Conservation (phyloP, 2,888 invertebrate genomes). For the Agrilus biguttatus region DNA sequence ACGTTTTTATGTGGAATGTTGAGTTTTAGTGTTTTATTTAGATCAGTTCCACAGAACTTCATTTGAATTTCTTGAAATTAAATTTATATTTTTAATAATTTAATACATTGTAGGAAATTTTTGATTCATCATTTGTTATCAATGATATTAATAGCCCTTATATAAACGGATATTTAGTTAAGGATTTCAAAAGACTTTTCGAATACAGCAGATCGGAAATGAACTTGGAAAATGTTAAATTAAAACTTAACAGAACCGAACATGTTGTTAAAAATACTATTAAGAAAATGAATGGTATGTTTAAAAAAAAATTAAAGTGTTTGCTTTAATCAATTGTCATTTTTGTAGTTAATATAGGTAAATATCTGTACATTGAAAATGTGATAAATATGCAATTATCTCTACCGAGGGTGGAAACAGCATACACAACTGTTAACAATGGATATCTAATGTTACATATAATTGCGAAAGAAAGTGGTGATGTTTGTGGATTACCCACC, state of each 20-base stretch:
- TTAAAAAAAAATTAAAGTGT: too few species aligned
- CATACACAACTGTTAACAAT: conserved; percentile 14
- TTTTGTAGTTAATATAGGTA: conserved; percentile 19
- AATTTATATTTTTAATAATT: too few species aligned
- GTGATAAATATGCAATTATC: conserved; percentile 20
- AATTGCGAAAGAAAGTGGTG: conserved; percentile 16
- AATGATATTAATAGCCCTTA: conserved; percentile 18
- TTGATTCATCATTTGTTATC: conserved; percentile 7
- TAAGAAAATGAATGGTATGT: conserved; percentile 13
- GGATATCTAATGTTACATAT: conserved; percentile 19
- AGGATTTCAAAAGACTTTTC: conserved; percentile 16
- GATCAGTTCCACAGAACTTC: too few species aligned
- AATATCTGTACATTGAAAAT: conserved; percentile 25
- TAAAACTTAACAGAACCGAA: too few species aligned
- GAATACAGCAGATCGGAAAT: conserved; percentile 12
- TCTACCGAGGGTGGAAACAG: conserved; percentile 16
- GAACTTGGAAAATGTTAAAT: conserved; percentile 10
- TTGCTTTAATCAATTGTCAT: not conserved
- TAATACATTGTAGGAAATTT: conserved; percentile 15
- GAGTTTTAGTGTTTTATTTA: too few species aligned
- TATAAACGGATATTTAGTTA: conserved; percentile 21
- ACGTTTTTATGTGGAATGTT: too few species aligned
- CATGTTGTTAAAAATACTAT: conserved; percentile 15
- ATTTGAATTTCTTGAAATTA: too few species aligned
- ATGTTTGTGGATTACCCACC: conserved; percentile 18